Evolutionary conservation across 2,113 vertebrate species (phyloP), one percentile per base, ranked within the genome.

Genomic region (Hucho hucho): DNA sequence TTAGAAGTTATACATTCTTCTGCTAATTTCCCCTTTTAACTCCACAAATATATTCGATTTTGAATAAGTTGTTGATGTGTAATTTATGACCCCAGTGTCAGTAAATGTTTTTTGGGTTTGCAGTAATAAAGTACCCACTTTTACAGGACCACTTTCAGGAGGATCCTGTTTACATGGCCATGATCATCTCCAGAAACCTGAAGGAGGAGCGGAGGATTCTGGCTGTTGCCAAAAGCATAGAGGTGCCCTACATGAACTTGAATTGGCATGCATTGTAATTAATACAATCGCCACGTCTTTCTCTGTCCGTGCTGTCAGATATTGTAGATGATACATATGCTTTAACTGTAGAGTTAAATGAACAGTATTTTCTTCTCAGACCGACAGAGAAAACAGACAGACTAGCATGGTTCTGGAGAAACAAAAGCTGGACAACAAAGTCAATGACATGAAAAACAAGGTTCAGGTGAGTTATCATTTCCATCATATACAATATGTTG

Each of bases 121-220:
- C 18, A 53, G 16, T 53, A 18, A 53, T 4, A 18, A 53, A 53
- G 49, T 53, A 5, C 49, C 16, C 49, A 53, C n/a, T 61, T 82
- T 68, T 69, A 0, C 83, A 99, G 97, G 94, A 94, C 86, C 91
- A 94, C 77, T 99, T 99, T 83, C 96, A 97, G 82, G 96, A 97
- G 76, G 95, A 98, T 26, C 96, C 97, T 0, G 84, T 97, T 70
- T 92, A 91, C 67, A 98, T 99, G 97, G 97, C 97, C 68, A 94
- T 97, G 95, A 96, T 97, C 85, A 98, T 99, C 82, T 90, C 80
- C 83, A 95, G 86, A 58, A 98, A 96, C 80, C 92, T 99, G 74
- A 94, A 91, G 77, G 97, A 99, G 81, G 98, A 99, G 81, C 93
- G 93, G 76, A 96, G 94, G 87, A 98, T 99, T 77, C 77, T 99